Evolutionary conservation across 2,888 invertebrate genomes (phyloP).

Genomic region (Eremobia ochroleuca): DNA sequence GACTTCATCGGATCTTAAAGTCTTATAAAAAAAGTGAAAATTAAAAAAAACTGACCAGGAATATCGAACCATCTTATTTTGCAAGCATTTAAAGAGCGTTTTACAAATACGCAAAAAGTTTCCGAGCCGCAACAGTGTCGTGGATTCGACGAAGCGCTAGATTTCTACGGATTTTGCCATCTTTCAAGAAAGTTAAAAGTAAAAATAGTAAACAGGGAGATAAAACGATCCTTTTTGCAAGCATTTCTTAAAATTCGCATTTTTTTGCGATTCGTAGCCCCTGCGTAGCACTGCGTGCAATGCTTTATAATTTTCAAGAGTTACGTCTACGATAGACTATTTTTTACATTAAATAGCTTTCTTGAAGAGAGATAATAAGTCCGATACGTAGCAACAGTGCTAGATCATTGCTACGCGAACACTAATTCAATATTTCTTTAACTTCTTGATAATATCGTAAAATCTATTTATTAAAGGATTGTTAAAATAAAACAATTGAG

Average conservation of each 20-base stretch:
- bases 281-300: constrained; percentile 11
- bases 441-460: background rate
- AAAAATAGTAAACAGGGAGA: background rate
- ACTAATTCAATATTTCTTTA: background rate
- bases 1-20: background rate
- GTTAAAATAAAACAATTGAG: background rate
- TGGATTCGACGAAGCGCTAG: constrained; percentile 13
- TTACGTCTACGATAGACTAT: background rate
- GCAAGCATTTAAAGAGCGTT: background rate
- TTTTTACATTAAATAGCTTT: background rate
- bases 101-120: background rate
- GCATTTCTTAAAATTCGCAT: background rate
- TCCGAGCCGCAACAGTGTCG: background rate
- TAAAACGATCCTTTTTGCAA: background rate
- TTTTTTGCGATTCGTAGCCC: background rate
- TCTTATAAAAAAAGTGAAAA: background rate
- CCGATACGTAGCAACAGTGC: background rate
- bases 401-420: background rate
- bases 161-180: background rate
- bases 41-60: background rate
- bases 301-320: background rate
- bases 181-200: background rate
- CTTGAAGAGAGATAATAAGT: background rate
- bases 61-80: background rate
- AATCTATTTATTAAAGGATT: background rate